Base-by-base conservation (phyloP, 2,797 vertebrate species). In the Atherinosoma microstoma region DNA sequence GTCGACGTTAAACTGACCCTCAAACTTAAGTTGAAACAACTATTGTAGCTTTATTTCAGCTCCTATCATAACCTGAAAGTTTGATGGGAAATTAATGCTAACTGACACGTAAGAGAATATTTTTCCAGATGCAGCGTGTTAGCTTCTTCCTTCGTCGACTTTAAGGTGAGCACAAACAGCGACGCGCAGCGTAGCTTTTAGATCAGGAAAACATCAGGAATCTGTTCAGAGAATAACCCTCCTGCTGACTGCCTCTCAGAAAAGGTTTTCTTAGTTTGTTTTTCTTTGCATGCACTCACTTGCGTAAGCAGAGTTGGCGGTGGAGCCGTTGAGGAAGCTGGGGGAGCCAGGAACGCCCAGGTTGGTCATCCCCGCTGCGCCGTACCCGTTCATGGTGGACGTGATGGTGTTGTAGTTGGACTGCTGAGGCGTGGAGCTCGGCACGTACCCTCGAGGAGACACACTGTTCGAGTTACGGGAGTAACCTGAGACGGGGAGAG, bases 271-370 rank as follows among this genome's bases (percentile, higher is more conserved):
- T 53, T n/a, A 20, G 0, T 18, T 2, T 16, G 18, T 40, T 15
- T 1, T 0, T 15, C 13, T 47, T 34, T 22, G 5, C 32, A 11
- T 20, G 4, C 11, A 96, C 97, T 98, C 93, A 99, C 97, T 98
- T 93, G 97, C 96, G 30, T 98, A 99, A 71, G 97, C 97, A 3
- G 97, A 98, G 91, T 96, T 97, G 91, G 96, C 95, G 0, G 96
- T 93, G 82, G 97, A 96, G 73, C 97, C 97, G 13, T 97, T 98
- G 86, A 98, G 97, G 94, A 98, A 99, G 91, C 96, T 96, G 32
- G 97, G 97, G 24, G 97, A 99, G 2, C 95, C 96, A 0, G 97
- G 96, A 2, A 97, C 96, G 0, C 96, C 96, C 47, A 99, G 96
- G 82, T 97, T 95, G 67, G 96, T 94, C 96, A 98, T 97, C 29